Evolutionary conservation across 2,888 invertebrate genomes (phyloP).

Genomic region (Folsomia candida): DNA sequence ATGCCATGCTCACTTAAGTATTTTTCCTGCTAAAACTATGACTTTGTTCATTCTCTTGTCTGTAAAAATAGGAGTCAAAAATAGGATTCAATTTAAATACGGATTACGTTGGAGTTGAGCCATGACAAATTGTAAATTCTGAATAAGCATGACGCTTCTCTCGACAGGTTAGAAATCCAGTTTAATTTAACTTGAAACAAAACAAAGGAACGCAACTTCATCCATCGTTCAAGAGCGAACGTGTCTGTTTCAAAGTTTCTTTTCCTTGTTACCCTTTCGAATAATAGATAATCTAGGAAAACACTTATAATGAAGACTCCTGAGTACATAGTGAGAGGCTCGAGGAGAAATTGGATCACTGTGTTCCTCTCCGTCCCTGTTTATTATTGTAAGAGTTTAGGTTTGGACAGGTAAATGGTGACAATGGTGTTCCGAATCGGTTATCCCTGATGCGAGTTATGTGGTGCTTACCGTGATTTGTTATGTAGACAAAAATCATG

Average conservation of each 20-base stretch:
- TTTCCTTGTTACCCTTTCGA: neutral
- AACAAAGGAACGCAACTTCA: neutral
- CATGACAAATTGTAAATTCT: slow-evolving; percentile 13
- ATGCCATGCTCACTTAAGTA: no score
- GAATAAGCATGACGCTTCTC: neutral
- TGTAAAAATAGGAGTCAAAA: neutral
- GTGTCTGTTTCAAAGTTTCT: neutral
- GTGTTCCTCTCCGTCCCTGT: no score
- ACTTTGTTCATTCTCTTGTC: neutral
- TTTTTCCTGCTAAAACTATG: no score
- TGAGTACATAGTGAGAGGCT: no score
- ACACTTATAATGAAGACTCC: neutral
- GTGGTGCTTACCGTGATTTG: neutral
- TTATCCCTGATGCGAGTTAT: neutral
- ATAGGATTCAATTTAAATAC: neutral
- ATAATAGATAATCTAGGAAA: neutral
- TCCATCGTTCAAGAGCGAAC: neutral
- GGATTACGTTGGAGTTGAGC: slow-evolving; percentile 6
- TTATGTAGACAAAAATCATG: neutral
- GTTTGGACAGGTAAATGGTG: no score
- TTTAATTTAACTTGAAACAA: neutral
- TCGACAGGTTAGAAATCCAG: neutral
- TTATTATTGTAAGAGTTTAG: no score
- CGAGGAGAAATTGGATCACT: no score
- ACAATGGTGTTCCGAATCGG: no score